Evolutionary conservation across 1,140 invertebrate genomes (phyloP).

Genomic region (Amyelois transitella): DNA sequence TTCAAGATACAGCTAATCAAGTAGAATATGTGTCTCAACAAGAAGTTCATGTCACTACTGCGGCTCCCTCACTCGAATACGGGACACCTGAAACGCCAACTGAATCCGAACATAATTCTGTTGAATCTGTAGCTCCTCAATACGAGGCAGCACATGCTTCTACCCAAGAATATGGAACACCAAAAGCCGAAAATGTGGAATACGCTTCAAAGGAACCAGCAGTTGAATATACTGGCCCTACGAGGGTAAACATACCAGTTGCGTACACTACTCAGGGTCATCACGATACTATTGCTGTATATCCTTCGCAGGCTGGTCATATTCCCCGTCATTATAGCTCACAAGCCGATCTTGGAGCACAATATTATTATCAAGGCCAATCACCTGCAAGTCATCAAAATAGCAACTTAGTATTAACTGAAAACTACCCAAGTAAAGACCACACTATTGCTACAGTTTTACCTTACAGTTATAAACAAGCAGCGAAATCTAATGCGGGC

Average conservation of each 20-base stretch:
- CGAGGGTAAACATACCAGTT: conserved; percentile 5
- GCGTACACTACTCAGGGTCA: conserved; percentile 8
- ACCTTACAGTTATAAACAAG: conserved; percentile 34
- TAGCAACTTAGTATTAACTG: conserved; percentile 32
- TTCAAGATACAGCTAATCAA: conserved; percentile 8
- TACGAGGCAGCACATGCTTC: conserved; percentile 17
- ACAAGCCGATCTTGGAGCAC: conserved; percentile 18
- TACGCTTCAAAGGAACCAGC: conserved; percentile 17
- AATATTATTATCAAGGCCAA: conserved; percentile 40
- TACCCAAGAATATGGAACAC: conserved; percentile 9
- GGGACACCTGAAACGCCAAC: conserved; percentile 14
- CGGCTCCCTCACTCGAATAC: conserved; percentile 18
- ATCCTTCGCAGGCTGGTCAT: conserved; percentile 33
- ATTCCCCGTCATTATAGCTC: conserved; percentile 31
- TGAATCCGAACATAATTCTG: conserved; percentile 13
- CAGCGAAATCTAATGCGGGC: conserved; percentile 22
- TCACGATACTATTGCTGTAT: conserved; percentile 31
- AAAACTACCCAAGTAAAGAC: conserved; percentile 60
- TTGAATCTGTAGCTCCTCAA: conserved; percentile 14
- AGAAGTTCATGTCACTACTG: conserved; percentile 19
- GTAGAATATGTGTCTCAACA: conserved; percentile 30
- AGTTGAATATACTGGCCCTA: conserved; percentile 8
- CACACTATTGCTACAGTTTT: conserved; percentile 63
- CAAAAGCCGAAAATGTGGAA: conserved; percentile 16
- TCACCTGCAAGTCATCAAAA: conserved; percentile 18